Conservation (phyloP, 1,140 invertebrate genomes). For the Drosophila virilis region DNA sequence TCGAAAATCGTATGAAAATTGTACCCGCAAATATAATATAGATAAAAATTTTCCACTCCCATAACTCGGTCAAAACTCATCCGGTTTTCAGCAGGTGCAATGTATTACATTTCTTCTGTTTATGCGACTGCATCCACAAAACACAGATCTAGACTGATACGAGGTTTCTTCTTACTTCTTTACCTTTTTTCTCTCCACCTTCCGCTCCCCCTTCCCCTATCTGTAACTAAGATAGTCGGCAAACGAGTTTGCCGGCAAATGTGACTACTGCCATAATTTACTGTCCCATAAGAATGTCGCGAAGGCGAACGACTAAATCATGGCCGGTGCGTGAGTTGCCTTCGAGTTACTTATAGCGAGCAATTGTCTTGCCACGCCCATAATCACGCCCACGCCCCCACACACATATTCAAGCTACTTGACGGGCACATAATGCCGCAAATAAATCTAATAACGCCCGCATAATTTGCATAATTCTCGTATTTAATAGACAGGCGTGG, state of each 20-base stretch:
- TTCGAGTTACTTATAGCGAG: conserved; percentile 68
- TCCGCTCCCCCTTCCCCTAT: background rate
- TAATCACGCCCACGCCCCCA: background rate
- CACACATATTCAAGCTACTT: conserved; percentile 40
- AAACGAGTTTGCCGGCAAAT: conserved; percentile 32
- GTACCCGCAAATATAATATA: too few relatives aligned
- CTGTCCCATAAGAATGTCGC: conserved; percentile 58
- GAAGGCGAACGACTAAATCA: conserved; percentile 62
- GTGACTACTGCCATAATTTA: conserved; percentile 70
- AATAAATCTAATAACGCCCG: conserved; percentile 82
- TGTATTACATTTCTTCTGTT: too few relatives aligned
- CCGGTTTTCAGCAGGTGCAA: too few relatives aligned
- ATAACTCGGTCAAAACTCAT: too few relatives aligned
- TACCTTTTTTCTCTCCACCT: background rate
- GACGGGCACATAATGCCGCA: conserved; percentile 62
- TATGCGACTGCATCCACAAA: too few relatives aligned
- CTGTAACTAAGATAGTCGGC: too few relatives aligned
- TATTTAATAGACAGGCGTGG: conserved; percentile 69
- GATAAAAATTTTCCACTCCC: too few relatives aligned
- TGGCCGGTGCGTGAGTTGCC: conserved; percentile 30
- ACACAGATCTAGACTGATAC: too few relatives aligned
- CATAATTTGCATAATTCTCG: conserved; percentile 82
- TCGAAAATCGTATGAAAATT: too few relatives aligned
- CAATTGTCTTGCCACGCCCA: conserved; percentile 38
- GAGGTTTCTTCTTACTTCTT: background rate